These are phyloP conservation scores for Notodonta ziczac DNA, from an alignment of 2,888 invertebrate genomes.

Conservation along the genomic window DNA sequence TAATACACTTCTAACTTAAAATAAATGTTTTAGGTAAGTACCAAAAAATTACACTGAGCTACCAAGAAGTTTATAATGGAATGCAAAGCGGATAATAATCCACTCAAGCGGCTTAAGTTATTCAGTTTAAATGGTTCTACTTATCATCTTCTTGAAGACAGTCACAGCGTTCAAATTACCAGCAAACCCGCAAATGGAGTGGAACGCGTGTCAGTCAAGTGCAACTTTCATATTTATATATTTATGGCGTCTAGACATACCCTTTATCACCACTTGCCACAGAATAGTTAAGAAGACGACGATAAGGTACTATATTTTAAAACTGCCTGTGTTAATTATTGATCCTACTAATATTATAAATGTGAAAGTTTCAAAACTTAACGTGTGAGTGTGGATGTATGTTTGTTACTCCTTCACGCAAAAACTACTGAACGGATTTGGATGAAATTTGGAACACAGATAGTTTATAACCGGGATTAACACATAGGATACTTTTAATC, in stretches of 20 bases:
- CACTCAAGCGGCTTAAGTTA: not conserved
- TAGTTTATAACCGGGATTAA: no score
- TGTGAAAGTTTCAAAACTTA: no score
- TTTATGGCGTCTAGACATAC: conserved; percentile 35
- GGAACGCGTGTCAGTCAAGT: conserved; percentile 22
- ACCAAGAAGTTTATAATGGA: not conserved
- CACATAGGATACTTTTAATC: no score
- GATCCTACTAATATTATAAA: no score
- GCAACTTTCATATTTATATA: conserved; percentile 26
- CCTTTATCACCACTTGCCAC: conserved; percentile 16
- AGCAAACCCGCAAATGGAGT: not conserved
- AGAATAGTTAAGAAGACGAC: not conserved
- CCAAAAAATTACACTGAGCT: not conserved
- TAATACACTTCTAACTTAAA: no score
- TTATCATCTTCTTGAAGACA: not conserved
- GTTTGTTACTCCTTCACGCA: no score
- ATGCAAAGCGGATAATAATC: not conserved
- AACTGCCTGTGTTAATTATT: not conserved
- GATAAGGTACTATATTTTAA: not conserved
- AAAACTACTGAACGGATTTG: no score
- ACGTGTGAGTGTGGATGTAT: no score
- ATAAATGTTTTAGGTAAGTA: no score
- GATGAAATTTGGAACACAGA: no score
- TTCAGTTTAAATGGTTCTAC: not conserved
- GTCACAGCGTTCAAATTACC: not conserved